Evolutionary conservation across 2,888 invertebrate genomes (phyloP).

Genomic region (Ethmia dodecea): DNA sequence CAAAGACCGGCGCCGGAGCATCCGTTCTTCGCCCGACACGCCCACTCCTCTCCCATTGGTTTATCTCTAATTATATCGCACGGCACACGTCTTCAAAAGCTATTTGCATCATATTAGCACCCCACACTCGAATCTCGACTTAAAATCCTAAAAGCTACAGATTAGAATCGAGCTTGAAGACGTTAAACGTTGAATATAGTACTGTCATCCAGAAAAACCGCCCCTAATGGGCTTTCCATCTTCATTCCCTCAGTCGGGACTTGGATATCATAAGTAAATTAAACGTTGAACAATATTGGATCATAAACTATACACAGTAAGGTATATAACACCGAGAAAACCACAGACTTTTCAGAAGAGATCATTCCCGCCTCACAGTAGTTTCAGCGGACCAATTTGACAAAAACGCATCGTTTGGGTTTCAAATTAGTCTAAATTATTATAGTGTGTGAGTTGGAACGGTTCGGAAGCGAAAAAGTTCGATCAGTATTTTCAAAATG

Average conservation of each 20-base stretch:
- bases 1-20: conserved; percentile 45
- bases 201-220: conserved; percentile 70
- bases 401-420: conserved; percentile 67
- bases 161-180: too few species aligned
- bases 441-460: conserved; percentile 30
- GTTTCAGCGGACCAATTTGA: conserved; percentile 66
- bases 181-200: conserved; percentile 44
- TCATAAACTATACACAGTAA: background rate
- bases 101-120: conserved; percentile 71
- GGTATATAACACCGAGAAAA: background rate
- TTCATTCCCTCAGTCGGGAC: conserved; percentile 61
- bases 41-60: conserved; percentile 59
- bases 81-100: conserved; percentile 47
- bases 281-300: conserved; percentile 1
- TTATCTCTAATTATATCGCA: conserved; percentile 67
- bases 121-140: conserved; percentile 24
- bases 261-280: conserved; percentile 21
- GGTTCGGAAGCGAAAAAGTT: conserved; percentile 19
- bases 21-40: conserved; percentile 36
- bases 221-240: conserved; percentile 71
- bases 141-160: conserved; percentile 21
- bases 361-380: conserved; percentile 54
- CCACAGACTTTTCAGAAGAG: conserved; percentile 29
- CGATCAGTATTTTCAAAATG: conserved; percentile 27
- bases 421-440: conserved; percentile 65